Evolutionary conservation across 2,888 invertebrate genomes (phyloP), one percentile per base, ranked within the genome.

Genomic region (Lochmaea crataegi): DNA sequence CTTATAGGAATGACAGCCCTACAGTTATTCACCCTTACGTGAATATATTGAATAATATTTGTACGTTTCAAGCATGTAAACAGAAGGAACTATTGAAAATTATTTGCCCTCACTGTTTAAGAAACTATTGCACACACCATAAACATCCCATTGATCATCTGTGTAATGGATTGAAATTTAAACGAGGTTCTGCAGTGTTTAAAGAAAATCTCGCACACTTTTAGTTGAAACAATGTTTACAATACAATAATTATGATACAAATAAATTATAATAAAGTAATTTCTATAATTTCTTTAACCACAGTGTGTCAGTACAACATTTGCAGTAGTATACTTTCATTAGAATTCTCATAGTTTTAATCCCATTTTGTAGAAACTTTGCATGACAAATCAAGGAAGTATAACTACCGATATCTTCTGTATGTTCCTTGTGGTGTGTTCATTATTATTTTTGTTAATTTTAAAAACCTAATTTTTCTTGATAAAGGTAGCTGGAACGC

Each of bases 81-180:
- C 61, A 63, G 42, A 63, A 42, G 16, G 61, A 63, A 63, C 10
- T 63, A 16, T 7, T 63, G 42, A 38, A 38, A 42, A 7, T 38
- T 11, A 63, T 42, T 3, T 69, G 69, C 22, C 63, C 69, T 4
- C 41, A 56, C 14, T 69, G 69, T 26, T 38, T 10, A 16, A 69
- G 63, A 41, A 69, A 42, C 12, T 69, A 63, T 26, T 69, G 69
- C 14, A 9, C 42, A 3, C 16, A 42, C n/a, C 63, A 69, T 26
- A 41, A 61, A 16, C 32, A 64, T 22, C 26, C 69, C 1, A 51
- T 53, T 1, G 11, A 53, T 42, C 69, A 69, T 56, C 16, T 32
- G 9, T 56, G 69, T 26, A n/a, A 48, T 18, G 18, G 32, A 4
- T 61, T 61, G 7, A 26, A 68, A 61, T 61, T 53, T 6, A 53